Evolutionary conservation across 2,888 invertebrate species (phyloP).

Genomic region (Unio delphinus): DNA sequence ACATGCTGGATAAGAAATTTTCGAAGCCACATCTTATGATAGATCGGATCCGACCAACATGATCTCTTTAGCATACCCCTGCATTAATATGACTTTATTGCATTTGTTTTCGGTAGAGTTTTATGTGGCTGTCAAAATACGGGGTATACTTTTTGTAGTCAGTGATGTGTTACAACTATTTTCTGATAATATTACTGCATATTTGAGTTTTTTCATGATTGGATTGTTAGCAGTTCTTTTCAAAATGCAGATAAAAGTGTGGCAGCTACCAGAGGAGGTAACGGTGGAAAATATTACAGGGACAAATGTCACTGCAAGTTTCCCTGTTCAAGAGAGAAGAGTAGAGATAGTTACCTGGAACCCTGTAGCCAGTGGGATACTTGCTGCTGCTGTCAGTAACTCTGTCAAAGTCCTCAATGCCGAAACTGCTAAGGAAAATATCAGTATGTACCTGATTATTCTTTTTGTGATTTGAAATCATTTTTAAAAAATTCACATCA

Average conservation of each 20-base stretch:
- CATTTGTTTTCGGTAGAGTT: no score
- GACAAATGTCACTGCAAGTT: constrained; percentile 17
- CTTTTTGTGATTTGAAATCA: no score
- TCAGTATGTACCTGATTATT: constrained; percentile 28
- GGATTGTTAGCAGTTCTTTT: no score
- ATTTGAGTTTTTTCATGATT: constrained; percentile 7
- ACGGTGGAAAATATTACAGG: constrained; percentile 84
- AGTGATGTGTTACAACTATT: neutral
- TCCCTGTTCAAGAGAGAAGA: constrained; percentile 81
- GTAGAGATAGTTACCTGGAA: constrained; percentile 94
- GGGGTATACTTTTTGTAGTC: no score
- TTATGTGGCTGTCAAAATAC: no score
- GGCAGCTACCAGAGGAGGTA: constrained; percentile 89
- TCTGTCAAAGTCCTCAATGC: constrained; percentile 90
- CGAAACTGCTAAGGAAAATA: constrained; percentile 36
- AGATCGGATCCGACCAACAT: no score
- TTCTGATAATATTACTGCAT: constrained; percentile 1
- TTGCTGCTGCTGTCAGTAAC: constrained; percentile 88
- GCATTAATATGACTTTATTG: no score
- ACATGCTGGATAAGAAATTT: no score
- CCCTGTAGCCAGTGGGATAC: constrained; percentile 89
- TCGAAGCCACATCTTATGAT: no score
- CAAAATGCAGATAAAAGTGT: constrained; percentile 82
- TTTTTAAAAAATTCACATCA: no score
- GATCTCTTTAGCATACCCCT: no score